phyloP scores from a whole-genome alignment of 2,888 invertebrate species.

The Drosophila rubida region DNA sequence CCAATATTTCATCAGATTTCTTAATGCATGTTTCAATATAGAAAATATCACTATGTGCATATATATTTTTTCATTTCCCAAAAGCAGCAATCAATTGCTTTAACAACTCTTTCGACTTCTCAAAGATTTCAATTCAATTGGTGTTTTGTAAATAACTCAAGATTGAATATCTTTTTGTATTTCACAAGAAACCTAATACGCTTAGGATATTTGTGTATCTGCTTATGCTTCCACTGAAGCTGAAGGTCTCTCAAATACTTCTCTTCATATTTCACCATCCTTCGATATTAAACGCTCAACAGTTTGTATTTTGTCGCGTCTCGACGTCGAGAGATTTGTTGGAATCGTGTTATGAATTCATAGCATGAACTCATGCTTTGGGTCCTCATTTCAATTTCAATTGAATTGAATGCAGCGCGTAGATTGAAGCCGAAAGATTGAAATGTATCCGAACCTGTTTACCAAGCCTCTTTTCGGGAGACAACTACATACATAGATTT shows the following conservation, averaged over 20 bases:
- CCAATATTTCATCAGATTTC: no score
- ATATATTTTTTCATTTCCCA: no score
- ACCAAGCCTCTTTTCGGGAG: slow-evolving; percentile 29
- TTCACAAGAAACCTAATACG: background rate
- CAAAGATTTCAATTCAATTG: no score
- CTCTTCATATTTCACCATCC: slow-evolving; percentile 16
- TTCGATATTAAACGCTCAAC: background rate
- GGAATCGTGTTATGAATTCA: slow-evolving; percentile 64
- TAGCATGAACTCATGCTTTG: slow-evolving; percentile 64
- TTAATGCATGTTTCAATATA: no score
- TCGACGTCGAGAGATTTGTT: no score
- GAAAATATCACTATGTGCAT: no score
- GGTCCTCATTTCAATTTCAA: slow-evolving; percentile 75
- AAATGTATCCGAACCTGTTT: slow-evolving; percentile 68
- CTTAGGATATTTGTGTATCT: background rate
- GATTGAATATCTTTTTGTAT: no score
- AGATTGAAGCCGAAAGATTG: slow-evolving; percentile 73
- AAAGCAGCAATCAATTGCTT: no score
- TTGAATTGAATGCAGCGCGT: slow-evolving; percentile 67
- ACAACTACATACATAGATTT: background rate
- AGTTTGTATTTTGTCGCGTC: background rate
- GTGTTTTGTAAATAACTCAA: no score
- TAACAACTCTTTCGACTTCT: no score
- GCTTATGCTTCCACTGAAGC: no score
- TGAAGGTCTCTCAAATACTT: slow-evolving; percentile 2